These are phyloP conservation scores for Anarhynchus alexandrinus DNA, from an alignment of 2,113 vertebrate species.

Conservation along the genomic window DNA sequence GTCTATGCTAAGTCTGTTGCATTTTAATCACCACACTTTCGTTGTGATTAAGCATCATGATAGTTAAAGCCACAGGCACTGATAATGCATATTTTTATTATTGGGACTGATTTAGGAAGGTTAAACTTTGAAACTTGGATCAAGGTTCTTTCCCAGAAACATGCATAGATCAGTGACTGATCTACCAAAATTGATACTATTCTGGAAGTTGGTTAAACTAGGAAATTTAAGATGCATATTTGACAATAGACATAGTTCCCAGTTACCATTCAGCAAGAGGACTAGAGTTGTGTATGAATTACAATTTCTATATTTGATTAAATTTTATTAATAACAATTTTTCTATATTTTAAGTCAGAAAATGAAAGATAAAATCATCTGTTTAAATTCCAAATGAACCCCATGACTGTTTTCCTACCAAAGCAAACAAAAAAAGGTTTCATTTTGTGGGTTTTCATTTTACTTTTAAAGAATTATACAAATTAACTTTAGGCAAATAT, in stretches of 20 bases:
- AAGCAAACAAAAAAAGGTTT: not conserved
- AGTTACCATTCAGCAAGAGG: not conserved
- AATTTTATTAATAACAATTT: not conserved
- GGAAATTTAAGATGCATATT: not conserved
- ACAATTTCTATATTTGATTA: not conserved
- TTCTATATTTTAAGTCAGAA: not conserved
- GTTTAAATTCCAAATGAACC: not conserved
- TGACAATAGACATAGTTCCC: not conserved
- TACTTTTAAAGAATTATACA: not conserved
- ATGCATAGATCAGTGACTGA: not conserved
- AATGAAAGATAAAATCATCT: not conserved
- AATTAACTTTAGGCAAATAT: not conserved
- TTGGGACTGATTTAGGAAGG: not conserved
- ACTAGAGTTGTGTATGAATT: not conserved
- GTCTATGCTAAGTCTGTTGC: rapidly evolving
- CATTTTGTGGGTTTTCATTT: not conserved
- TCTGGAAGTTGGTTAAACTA: not conserved
- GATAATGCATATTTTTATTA: not conserved
- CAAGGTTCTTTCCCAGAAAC: not conserved
- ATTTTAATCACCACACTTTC: not conserved
- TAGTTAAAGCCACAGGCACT: not conserved
- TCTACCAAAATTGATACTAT: not conserved
- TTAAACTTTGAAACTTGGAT: not conserved
- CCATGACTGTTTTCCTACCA: not conserved
- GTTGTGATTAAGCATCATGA: not conserved